Percentiles rank a stretch among this genome's conserved stretches.
Conservation (phyloP, 2,888 invertebrate species). For the Eupithecia inturbata region DNA sequence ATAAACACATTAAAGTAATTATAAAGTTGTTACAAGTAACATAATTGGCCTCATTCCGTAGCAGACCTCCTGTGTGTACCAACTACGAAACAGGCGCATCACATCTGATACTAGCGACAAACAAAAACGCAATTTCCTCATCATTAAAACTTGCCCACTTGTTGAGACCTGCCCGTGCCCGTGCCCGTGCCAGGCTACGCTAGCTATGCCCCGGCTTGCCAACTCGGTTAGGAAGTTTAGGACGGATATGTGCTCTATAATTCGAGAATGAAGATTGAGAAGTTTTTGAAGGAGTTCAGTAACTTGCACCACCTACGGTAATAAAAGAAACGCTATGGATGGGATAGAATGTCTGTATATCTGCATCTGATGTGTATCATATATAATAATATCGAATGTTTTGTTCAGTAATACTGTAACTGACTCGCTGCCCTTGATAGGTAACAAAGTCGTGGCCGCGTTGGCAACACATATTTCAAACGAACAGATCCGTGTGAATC, state of each 20-base stretch:
- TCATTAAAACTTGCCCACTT: conserved; percentile 74
- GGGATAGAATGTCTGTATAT: too few species aligned
- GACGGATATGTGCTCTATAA: background rate
- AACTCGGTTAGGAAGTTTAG: background rate
- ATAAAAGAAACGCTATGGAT: background rate
- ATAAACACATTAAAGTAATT: conserved; percentile 23
- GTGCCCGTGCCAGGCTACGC: conserved; percentile 34
- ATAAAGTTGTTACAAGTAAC: conserved; percentile 20
- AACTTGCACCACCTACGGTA: background rate
- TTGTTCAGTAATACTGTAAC: background rate
- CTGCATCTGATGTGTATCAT: too few species aligned
- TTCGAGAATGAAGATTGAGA: background rate
- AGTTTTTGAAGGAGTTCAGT: background rate
- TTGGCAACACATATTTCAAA: background rate
- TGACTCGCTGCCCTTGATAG: background rate
- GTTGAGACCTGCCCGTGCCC: conserved; percentile 52
- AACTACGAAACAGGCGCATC: conserved; percentile 62
- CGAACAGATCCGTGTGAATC: background rate
- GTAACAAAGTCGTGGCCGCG: background rate
- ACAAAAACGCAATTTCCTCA: conserved; percentile 76
- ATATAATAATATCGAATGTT: too few species aligned
- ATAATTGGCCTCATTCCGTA: conserved; percentile 12
- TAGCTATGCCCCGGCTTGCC: conserved; percentile 21
- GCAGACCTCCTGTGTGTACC: conserved; percentile 29
- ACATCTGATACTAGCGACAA: conserved; percentile 65